phyloP scores from a whole-genome alignment of 1,140 invertebrate species.

The Aphelenchoides besseyi region DNA sequence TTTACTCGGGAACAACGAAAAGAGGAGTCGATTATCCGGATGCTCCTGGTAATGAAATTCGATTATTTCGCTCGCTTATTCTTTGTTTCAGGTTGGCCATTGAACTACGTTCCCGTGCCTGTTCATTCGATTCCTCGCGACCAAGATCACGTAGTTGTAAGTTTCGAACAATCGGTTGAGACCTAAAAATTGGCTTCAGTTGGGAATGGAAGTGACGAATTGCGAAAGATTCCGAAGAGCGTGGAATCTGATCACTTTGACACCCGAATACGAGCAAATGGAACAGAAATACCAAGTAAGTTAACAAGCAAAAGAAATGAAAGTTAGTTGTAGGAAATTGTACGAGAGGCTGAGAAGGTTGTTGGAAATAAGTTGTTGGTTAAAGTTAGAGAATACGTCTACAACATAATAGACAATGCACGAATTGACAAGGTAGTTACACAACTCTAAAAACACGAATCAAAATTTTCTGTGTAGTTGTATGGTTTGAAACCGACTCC shows the following conservation, averaged over 20 bases:
- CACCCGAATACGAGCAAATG: not conserved
- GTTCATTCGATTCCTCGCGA: constrained; percentile 15
- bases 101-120: constrained; percentile 17
- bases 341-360: not conserved
- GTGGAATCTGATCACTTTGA: not conserved
- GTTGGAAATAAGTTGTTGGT: not conserved
- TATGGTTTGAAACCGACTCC: not conserved
- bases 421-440: not conserved
- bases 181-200: not conserved
- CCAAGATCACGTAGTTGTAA: constrained; percentile 6
- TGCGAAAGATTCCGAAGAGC: not conserved
- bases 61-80: too few species aligned
- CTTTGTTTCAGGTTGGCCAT: constrained; percentile 23
- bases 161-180: not conserved
- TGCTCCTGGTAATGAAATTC: too few species aligned
- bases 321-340: constrained; percentile 2
- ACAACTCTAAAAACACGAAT: not conserved
- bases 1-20: constrained; percentile 7
- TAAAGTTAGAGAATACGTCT: not conserved
- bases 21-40: constrained; percentile 28
- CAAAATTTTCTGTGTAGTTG: not conserved
- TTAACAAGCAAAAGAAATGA: not conserved
- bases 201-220: not conserved
- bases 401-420: not conserved
- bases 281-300: not conserved